Conservation (phyloP, 2,888 invertebrate genomes). For the Mantis religiosa region DNA sequence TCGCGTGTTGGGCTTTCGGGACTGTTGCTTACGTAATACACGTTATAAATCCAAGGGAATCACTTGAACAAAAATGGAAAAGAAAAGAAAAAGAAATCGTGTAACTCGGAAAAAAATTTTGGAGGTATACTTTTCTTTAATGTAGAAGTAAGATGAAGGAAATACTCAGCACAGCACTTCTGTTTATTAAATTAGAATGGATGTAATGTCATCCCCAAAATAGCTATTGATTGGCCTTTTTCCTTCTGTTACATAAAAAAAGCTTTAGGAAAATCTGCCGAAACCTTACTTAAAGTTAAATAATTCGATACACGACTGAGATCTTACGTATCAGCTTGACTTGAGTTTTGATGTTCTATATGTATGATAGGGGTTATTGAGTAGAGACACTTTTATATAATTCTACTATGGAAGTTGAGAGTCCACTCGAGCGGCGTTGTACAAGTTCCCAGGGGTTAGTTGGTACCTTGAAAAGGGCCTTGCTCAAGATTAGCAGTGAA, state of each 20-base stretch:
- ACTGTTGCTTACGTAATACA: not conserved
- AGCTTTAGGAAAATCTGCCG: not conserved
- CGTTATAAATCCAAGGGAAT: not conserved
- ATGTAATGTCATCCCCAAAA: not conserved
- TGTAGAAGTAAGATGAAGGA: not conserved
- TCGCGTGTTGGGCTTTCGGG: not conserved
- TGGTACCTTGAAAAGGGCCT: no score
- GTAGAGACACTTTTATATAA: no score
- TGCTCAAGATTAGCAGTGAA: no score
- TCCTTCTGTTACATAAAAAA: not conserved
- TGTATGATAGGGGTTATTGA: no score
- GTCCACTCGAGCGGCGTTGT: no score
- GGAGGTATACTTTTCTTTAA: not conserved
- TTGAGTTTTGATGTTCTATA: no score
- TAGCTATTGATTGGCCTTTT: not conserved
- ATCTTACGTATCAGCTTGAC: no score
- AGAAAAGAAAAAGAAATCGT: no score
- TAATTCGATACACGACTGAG: no score
- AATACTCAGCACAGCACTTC: not conserved
- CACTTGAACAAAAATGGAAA: not conserved
- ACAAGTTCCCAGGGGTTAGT: no score
- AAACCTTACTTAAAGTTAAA: no score
- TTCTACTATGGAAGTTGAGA: no score
- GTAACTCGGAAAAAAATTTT: not conserved
- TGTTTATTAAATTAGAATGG: not conserved